These are phyloP conservation scores for Asobara japonica DNA, from an alignment of 1,140 invertebrate species.

Conservation along the genomic window DNA sequence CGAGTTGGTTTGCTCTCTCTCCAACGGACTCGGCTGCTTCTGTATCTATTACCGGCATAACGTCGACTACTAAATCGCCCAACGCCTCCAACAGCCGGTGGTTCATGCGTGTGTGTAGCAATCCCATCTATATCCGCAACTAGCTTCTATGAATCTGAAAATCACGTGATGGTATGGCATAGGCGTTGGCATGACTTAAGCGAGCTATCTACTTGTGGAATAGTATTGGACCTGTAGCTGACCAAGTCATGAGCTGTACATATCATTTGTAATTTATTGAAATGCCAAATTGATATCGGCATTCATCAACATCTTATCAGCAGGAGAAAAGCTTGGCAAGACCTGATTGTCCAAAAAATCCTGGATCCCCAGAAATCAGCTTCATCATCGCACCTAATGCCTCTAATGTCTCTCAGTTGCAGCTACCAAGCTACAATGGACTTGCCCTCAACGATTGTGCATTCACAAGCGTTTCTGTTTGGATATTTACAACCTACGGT, in stretches of 20 bases:
- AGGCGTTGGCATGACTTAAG: background rate
- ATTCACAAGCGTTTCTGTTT: background rate
- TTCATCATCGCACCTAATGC: too few species aligned
- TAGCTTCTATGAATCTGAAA: constrained; percentile 26
- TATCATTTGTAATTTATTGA: too few species aligned
- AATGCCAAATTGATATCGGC: too few species aligned
- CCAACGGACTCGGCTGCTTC: constrained; percentile 30
- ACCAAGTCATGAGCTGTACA: too few species aligned
- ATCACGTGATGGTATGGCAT: constrained; percentile 36
- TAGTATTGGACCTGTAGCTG: too few species aligned
- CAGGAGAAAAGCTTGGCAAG: too few species aligned
- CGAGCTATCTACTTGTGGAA: too few species aligned
- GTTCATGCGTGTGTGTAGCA: constrained; percentile 40
- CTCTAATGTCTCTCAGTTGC: background rate
- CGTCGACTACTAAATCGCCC: constrained; percentile 50
- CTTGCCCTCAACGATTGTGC: background rate
- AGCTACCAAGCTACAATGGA: background rate
- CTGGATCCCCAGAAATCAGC: too few species aligned
- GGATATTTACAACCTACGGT: constrained; percentile 14
- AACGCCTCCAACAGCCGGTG: constrained; percentile 35
- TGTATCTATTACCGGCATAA: constrained; percentile 51
- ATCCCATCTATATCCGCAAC: background rate
- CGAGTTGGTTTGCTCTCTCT: constrained; percentile 30
- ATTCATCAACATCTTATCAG: too few species aligned
- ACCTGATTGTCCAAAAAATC: too few species aligned